These are phyloP conservation scores for Ciconia nigra DNA, from an alignment of 2,797 vertebrate genomes.

Conservation along the genomic window DNA sequence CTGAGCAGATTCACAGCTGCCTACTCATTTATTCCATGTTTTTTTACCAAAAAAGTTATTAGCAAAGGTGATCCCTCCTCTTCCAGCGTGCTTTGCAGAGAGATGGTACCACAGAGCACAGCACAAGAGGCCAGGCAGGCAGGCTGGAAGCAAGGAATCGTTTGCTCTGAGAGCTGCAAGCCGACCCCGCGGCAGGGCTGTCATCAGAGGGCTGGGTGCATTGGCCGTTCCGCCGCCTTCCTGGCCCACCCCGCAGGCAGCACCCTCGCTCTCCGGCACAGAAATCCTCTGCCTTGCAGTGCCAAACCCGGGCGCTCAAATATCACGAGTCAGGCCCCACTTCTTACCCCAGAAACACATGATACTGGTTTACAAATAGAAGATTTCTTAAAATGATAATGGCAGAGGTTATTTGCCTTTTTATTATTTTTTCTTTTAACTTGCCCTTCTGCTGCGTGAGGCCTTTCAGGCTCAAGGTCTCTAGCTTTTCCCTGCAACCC, in stretches of 20 bases:
- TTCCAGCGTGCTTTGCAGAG: background rate
- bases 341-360: background rate
- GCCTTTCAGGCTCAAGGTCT: background rate
- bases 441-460: background rate
- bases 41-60: background rate
- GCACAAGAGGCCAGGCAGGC: background rate
- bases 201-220: accelerated
- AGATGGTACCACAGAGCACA: accelerated
- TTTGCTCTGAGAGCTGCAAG: accelerated
- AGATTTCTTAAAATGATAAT: background rate
- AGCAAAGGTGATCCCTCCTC: background rate
- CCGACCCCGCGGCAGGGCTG: accelerated
- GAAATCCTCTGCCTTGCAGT: background rate
- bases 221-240: accelerated
- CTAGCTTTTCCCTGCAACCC: background rate
- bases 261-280: accelerated
- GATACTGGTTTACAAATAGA: background rate
- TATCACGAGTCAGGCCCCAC: accelerated
- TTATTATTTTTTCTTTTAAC: background rate
- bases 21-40: background rate
- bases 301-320: background rate
- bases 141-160: background rate
- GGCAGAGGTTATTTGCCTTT: background rate
- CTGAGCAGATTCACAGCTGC: background rate
- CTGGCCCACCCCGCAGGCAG: background rate